Evolutionary conservation across 1,140 invertebrate species (phyloP).

Genomic region (Drosophila jambulina): DNA sequence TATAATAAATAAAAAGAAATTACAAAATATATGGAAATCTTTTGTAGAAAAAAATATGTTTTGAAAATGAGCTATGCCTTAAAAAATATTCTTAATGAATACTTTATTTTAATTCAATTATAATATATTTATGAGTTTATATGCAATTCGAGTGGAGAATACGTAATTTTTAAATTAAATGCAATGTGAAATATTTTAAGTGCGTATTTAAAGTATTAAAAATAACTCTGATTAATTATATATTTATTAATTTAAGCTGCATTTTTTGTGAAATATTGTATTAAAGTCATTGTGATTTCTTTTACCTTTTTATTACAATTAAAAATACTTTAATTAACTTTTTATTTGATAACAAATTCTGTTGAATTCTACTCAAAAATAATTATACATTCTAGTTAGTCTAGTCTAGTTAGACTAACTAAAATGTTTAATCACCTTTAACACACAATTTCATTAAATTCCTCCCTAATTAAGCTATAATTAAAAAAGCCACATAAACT

Average conservation of each 20-base stretch:
- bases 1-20: slow-evolving; percentile 25
- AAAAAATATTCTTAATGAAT: not conserved
- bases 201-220: not conserved
- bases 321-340: not conserved
- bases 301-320: too few species aligned
- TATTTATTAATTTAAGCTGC: not conserved
- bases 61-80: not conserved
- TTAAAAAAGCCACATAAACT: not conserved
- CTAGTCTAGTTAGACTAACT: too few species aligned
- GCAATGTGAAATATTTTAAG: not conserved
- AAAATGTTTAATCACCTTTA: too few species aligned
- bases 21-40: slow-evolving; percentile 11
- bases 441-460: not conserved
- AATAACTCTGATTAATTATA: not conserved
- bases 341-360: too few species aligned
- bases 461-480: not conserved
- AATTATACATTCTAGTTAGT: too few species aligned
- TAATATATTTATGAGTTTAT: not conserved
- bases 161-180: not conserved
- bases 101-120: not conserved
- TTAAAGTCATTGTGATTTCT: not conserved
- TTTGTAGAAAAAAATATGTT: not conserved
- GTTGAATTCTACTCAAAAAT: too few species aligned
- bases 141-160: not conserved
- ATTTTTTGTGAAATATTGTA: not conserved